Evolutionary conservation across 2,797 vertebrate genomes (phyloP).

Genomic region (Chloroceryle amazona): DNA sequence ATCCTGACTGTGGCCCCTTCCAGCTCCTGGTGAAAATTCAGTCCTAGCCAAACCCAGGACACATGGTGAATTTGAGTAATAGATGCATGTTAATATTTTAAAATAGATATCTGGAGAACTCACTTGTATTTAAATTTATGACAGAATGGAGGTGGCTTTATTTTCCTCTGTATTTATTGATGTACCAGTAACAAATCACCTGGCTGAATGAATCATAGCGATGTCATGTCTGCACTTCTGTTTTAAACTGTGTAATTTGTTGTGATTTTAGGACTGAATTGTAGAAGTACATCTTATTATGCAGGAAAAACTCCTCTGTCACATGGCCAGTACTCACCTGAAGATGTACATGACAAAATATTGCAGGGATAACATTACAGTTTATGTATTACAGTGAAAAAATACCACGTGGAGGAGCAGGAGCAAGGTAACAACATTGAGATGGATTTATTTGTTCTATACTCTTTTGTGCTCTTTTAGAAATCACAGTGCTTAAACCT

Average conservation of each 20-base stretch:
- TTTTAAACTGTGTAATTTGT: slow-evolving; percentile 10
- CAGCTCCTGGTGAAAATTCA: too few relatives aligned
- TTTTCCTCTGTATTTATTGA: neutral
- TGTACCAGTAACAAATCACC: neutral
- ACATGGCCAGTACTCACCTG: neutral
- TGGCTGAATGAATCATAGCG: neutral
- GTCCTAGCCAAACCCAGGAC: too few relatives aligned
- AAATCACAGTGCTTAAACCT: neutral
- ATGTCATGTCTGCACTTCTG: neutral
- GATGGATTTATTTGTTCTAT: neutral
- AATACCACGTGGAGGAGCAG: neutral
- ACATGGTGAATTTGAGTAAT: neutral
- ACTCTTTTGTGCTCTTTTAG: neutral
- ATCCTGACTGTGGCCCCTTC: too few relatives aligned
- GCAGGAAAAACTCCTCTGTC: neutral
- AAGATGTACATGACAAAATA: neutral
- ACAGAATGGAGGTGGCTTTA: neutral
- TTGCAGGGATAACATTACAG: neutral
- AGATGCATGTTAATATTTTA: neutral
- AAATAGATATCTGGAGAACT: neutral
- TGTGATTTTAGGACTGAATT: neutral
- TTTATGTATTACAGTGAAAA: neutral
- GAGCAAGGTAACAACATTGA: neutral
- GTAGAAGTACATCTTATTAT: neutral
- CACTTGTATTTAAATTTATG: neutral